phyloP scores from a whole-genome alignment of 2,888 invertebrate genomes.

The Dione juno region DNA sequence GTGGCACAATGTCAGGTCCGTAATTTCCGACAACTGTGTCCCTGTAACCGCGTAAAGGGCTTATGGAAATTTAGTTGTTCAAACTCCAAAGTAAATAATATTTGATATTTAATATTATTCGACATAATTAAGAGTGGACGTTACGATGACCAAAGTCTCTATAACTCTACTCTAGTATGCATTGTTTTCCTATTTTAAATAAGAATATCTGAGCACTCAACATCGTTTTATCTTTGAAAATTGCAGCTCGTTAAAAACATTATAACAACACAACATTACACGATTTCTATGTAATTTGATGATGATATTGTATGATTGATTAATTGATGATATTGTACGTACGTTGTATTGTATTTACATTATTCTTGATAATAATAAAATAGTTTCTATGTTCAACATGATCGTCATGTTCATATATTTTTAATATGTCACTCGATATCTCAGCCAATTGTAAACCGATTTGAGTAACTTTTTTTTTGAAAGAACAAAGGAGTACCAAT shows the following conservation, averaged over 20 bases:
- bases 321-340: too few species aligned
- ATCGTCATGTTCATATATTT: too few species aligned
- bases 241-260: not conserved
- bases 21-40: conserved; percentile 6
- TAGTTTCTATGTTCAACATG: too few species aligned
- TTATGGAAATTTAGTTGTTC: conserved; percentile 12
- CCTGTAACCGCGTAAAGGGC: conserved; percentile 14
- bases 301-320: too few species aligned
- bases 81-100: not conserved
- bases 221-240: conserved; percentile 2
- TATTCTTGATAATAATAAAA: too few species aligned
- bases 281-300: not conserved
- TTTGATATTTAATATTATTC: not conserved
- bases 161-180: not conserved
- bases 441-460: too few species aligned
- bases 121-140: conserved; percentile 2
- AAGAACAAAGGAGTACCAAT: too few species aligned
- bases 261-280: not conserved
- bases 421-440: too few species aligned
- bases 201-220: not conserved
- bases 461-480: too few species aligned
- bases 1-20: not conserved
- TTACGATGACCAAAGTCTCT: conserved; percentile 1
- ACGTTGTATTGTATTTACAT: too few species aligned
- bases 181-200: conserved; percentile 1